Conservation (phyloP, 2,113 vertebrate species). For the Campylorhamphus procurvoides region DNA sequence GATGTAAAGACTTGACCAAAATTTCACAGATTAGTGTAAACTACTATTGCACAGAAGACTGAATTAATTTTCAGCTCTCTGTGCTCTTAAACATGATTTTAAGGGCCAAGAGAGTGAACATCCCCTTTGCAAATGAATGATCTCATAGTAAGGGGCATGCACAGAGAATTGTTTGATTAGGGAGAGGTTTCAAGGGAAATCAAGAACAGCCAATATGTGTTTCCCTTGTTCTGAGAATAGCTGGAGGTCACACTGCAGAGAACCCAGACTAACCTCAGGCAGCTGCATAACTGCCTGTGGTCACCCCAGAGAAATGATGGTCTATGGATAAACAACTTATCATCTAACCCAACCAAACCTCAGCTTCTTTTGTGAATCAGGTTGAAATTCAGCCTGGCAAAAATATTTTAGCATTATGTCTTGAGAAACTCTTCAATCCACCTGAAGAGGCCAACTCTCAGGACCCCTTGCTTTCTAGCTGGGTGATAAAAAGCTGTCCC, state of each 20-base stretch:
- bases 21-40: background rate
- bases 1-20: background rate
- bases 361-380: background rate
- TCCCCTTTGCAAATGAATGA: background rate
- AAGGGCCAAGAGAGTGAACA: background rate
- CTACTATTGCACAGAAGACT: background rate
- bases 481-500: background rate
- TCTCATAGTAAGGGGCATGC: background rate
- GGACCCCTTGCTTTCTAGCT: background rate
- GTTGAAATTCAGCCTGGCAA: background rate
- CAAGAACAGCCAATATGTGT: background rate
- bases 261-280: background rate
- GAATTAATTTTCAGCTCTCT: background rate
- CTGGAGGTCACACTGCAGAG: background rate
- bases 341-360: accelerated
- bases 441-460: background rate
- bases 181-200: background rate
- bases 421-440: background rate
- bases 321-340: background rate
- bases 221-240: background rate
- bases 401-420: background rate
- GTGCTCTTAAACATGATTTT: background rate
- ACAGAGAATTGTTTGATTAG: background rate
- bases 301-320: background rate
- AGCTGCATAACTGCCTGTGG: background rate